phyloP scores from a whole-genome alignment of 2,113 vertebrate species.

The Platycercus adscitus region DNA sequence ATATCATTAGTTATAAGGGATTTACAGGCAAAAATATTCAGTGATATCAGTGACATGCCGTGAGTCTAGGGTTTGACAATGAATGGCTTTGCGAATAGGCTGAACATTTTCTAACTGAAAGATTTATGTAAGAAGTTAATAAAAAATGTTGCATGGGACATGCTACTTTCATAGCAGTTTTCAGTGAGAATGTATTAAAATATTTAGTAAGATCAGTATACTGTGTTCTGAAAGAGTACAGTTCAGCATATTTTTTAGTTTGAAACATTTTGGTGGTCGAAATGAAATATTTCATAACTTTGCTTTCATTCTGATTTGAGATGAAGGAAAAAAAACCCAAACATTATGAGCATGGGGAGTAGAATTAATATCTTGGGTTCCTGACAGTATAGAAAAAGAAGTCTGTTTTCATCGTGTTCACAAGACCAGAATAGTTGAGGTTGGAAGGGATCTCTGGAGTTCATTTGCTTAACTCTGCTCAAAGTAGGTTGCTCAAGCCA shows the following conservation, averaged over 20 bases:
- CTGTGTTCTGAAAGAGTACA: neutral
- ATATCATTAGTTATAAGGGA: neutral
- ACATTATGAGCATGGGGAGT: neutral
- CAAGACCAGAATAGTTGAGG: neutral
- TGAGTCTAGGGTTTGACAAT: neutral
- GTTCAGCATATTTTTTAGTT: neutral
- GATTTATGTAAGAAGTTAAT: neutral
- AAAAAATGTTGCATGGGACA: neutral
- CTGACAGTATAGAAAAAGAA: neutral
- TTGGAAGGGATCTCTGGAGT: neutral
- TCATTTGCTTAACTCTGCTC: neutral
- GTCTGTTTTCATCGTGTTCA: neutral
- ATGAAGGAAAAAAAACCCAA: neutral
- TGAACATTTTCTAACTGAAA: neutral
- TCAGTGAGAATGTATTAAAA: neutral
- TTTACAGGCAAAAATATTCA: neutral
- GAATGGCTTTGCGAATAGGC: neutral
- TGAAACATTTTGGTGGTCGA: neutral
- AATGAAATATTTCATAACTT: neutral
- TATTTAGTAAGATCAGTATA: neutral
- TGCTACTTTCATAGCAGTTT: fast-evolving
- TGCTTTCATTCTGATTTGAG: neutral
- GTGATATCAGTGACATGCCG: neutral
- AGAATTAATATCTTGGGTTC: neutral
- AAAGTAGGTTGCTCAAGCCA: neutral